phyloP scores from a whole-genome alignment of 2,113 vertebrate genomes.

The Cololabis saira region DNA sequence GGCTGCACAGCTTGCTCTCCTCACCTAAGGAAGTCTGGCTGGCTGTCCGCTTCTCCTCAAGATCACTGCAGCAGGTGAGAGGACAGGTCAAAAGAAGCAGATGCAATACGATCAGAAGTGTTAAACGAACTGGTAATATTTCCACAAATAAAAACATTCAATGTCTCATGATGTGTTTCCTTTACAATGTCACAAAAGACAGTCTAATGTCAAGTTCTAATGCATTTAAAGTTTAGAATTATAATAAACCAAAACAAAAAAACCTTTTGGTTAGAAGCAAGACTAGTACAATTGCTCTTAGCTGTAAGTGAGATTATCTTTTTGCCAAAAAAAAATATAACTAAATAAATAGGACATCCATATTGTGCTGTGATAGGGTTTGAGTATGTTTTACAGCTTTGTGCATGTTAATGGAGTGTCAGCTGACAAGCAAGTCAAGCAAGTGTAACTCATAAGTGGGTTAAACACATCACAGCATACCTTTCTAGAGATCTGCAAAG shows the following conservation, averaged over 20 bases:
- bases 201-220: no score
- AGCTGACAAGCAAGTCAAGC: neutral
- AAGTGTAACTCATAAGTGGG: slow-evolving; percentile 10
- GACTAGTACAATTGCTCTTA: no score
- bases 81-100: slow-evolving; percentile 1
- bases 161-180: no score
- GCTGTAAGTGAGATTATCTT: no score
- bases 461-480: slow-evolving; percentile 81
- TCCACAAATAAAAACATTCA: no score
- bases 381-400: neutral
- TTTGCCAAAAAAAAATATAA: no score
- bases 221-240: no score
- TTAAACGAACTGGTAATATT: neutral
- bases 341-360: no score
- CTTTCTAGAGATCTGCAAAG: slow-evolving; percentile 92
- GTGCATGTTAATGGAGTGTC: neutral
- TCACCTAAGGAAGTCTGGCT: slow-evolving; percentile 89
- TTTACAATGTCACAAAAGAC: no score
- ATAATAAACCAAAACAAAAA: no score
- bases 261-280: no score
- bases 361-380: neutral
- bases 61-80: slow-evolving; percentile 79
- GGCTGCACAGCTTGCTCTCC: slow-evolving; percentile 86
- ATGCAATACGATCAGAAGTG: neutral
- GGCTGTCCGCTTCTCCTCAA: slow-evolving; percentile 89